A percentile compares a stretch with the other conserved stretches of the same genome.
Evolutionary conservation across 2,113 vertebrate species (phyloP).

Genomic region (Poeciliopsis turrubarensis): DNA sequence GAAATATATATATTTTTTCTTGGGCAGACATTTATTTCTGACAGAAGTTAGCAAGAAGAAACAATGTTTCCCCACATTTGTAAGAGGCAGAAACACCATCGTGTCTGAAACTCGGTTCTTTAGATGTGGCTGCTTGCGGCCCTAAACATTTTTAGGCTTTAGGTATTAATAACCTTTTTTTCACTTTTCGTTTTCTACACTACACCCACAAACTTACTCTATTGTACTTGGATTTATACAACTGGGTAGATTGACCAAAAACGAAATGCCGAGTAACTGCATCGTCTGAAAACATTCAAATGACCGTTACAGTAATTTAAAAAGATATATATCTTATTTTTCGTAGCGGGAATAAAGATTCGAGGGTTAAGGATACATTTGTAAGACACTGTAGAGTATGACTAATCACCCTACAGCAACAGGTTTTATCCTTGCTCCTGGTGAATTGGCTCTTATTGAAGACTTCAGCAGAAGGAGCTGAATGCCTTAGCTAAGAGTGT

Average conservation of each 20-base stretch:
- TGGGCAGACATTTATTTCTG: background rate
- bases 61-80: background rate
- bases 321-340: no score
- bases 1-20: slow-evolving; percentile 15
- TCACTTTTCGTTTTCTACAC: no score
- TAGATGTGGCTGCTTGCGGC: background rate
- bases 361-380: background rate
- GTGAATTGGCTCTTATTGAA: background rate
- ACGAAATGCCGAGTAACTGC: no score
- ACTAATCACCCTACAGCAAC: background rate
- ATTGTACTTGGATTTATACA: no score
- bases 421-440: background rate
- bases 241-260: no score
- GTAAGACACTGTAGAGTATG: background rate
- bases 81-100: background rate
- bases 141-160: background rate
- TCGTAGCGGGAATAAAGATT: no score
- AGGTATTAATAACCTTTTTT: background rate
- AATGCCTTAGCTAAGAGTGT: background rate
- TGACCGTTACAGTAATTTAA: no score
- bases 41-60: background rate
- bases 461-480: background rate
- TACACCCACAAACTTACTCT: no score
- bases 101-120: background rate
- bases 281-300: no score